Conservation (phyloP, 2,797 vertebrate genomes). For the Enteromius viviparus region DNA sequence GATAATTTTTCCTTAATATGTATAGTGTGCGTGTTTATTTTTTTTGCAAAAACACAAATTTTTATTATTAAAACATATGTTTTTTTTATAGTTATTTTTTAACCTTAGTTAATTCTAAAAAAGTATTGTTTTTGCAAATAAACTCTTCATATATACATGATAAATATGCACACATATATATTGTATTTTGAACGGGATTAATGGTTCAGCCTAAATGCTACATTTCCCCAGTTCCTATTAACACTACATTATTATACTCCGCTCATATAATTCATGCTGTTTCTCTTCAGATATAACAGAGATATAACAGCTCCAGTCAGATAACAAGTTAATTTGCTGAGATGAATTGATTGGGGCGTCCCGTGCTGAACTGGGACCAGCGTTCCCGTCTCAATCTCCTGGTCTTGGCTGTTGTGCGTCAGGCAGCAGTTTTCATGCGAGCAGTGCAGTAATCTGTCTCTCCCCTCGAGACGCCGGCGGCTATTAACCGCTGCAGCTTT, state of each 20-base stretch:
- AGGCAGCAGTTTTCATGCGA: conserved; percentile 4
- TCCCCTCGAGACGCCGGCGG: conserved; percentile 20
- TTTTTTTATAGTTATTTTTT: too few species aligned
- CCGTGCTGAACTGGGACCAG: neutral
- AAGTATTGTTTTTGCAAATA: too few species aligned
- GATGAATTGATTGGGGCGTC: neutral
- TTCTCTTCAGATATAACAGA: neutral
- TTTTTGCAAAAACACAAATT: too few species aligned
- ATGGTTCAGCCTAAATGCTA: too few species aligned
- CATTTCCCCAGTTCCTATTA: neutral
- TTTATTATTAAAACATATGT: too few species aligned
- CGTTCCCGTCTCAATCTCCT: neutral
- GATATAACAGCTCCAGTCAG: neutral
- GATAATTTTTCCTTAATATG: too few species aligned
- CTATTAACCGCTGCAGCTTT: conserved; percentile 63
- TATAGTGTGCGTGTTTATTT: too few species aligned
- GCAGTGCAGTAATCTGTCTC: neutral
- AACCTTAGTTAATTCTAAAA: too few species aligned
- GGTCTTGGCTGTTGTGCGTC: neutral
- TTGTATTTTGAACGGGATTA: too few species aligned
- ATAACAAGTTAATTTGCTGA: neutral
- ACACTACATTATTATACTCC: neutral
- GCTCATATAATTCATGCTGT: neutral
- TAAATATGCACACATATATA: too few species aligned
- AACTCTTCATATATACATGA: too few species aligned